phyloP scores from a whole-genome alignment of 2,797 vertebrate genomes.

The Urocyon cinereoargenteus region DNA sequence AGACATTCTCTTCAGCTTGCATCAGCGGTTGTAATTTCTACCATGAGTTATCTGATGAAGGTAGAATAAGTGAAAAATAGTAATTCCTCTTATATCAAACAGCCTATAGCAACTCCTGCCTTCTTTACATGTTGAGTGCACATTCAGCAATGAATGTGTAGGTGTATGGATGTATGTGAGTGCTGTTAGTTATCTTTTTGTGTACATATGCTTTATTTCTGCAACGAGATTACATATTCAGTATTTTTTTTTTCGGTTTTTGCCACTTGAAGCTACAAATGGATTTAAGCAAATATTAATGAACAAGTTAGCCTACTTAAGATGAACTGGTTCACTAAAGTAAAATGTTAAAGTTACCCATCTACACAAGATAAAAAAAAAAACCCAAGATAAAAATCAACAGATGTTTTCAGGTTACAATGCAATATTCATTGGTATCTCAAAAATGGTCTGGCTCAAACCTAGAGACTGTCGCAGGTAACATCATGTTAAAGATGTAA shows the following conservation, averaged over 20 bases:
- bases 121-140: background rate
- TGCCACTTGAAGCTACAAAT: slow-evolving; percentile 54
- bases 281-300: slow-evolving; percentile 53
- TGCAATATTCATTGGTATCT: slow-evolving; percentile 53
- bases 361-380: slow-evolving; percentile 46
- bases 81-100: slow-evolving; percentile 36
- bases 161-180: background rate
- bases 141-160: background rate
- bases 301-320: slow-evolving; percentile 23
- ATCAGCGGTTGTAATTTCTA: slow-evolving; percentile 16
- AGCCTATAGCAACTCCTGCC: background rate
- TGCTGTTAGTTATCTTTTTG: slow-evolving; percentile 35
- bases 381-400: slow-evolving; percentile 42
- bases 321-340: slow-evolving; percentile 31
- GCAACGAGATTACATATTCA: slow-evolving; percentile 43
- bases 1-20: slow-evolving; percentile 24
- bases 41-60: background rate
- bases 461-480: slow-evolving; percentile 39
- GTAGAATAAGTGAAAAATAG: background rate
- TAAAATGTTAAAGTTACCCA: slow-evolving; percentile 49
- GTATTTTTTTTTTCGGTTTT: background rate
- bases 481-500: slow-evolving; percentile 20
- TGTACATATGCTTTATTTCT: slow-evolving; percentile 52
- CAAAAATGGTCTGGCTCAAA: slow-evolving; percentile 30
- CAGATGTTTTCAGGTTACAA: slow-evolving; percentile 16